Evolutionary conservation across 2,113 vertebrate genomes (phyloP).

Genomic region (Oncorhynchus mykiss): DNA sequence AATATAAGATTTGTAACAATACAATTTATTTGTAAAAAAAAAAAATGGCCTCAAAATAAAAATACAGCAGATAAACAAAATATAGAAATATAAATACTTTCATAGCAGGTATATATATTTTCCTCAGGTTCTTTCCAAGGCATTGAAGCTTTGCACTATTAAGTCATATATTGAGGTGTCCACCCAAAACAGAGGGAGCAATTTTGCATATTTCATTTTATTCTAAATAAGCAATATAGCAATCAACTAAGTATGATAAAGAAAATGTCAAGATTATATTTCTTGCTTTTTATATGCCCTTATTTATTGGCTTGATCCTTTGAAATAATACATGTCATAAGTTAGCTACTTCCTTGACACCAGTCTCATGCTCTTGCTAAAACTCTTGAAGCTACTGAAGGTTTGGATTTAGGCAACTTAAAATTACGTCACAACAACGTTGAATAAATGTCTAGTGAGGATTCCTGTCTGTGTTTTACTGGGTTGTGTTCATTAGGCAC

Average conservation of each 20-base stretch:
- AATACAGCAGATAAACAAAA: conserved; percentile 56
- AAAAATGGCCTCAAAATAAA: conserved; percentile 63
- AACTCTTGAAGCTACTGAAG: conserved; percentile 38
- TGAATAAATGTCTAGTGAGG: conserved; percentile 59
- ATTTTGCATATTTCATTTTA: conserved; percentile 50
- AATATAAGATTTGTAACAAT: conserved; percentile 54
- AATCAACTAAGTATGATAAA: conserved; percentile 15
- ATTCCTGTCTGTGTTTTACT: conserved; percentile 1
- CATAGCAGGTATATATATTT: conserved; percentile 29
- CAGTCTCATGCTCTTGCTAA: conserved; percentile 35
- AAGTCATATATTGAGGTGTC: conserved; percentile 13
- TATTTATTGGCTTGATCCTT: conserved; percentile 43
- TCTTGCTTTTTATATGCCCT: conserved; percentile 39
- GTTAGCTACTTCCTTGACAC: conserved; percentile 2
- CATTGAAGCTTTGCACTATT: conserved; percentile 25
- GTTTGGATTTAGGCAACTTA: conserved; percentile 31
- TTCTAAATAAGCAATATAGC: conserved; percentile 42
- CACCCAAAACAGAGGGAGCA: conserved; percentile 25
- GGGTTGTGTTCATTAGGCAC: neutral
- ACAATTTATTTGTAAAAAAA: conserved; percentile 60
- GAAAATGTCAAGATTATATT: conserved; percentile 31
- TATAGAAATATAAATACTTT: conserved; percentile 62
- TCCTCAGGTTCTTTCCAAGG: conserved; percentile 31
- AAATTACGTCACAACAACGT: conserved; percentile 38
- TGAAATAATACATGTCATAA: conserved; percentile 8